Conservation (phyloP, 2,797 vertebrate genomes). For the Channallabes apus region DNA sequence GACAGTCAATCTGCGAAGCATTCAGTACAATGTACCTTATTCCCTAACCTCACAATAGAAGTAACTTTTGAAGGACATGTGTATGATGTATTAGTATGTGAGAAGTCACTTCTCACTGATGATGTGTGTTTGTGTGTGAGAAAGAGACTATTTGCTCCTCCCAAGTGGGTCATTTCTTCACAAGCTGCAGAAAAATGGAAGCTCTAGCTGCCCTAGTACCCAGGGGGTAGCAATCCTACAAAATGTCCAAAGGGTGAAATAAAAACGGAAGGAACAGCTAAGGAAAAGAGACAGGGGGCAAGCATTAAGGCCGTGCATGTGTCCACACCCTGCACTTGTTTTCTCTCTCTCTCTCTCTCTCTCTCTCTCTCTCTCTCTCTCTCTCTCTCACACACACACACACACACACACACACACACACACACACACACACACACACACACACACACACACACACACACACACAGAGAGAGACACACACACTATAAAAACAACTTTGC, state of each 20-base stretch:
- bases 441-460: conserved; percentile 56
- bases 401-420: conserved; percentile 44
- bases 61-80: conserved; percentile 27
- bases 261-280: conserved; percentile 79
- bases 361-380: conserved; percentile 59
- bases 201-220: conserved; percentile 50
- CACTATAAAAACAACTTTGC: conserved; percentile 62
- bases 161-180: conserved; percentile 48
- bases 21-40: neutral
- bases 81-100: conserved; percentile 32
- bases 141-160: conserved; percentile 3
- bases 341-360: conserved; percentile 58
- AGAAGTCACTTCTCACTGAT: conserved; percentile 28
- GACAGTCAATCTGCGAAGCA: neutral
- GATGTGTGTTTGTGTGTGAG: conserved; percentile 18
- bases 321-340: conserved; percentile 53
- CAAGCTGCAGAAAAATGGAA: conserved; percentile 56
- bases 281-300: conserved; percentile 66
- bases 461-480: conserved; percentile 56
- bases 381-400: conserved; percentile 40
- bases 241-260: conserved; percentile 67
- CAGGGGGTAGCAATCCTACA: conserved; percentile 65
- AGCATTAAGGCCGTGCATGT: conserved; percentile 73
- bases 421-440: conserved; percentile 61
- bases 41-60: neutral